These are phyloP conservation scores for Oryzias celebensis DNA, from an alignment of 2,113 vertebrate species.

Conservation along the genomic window DNA sequence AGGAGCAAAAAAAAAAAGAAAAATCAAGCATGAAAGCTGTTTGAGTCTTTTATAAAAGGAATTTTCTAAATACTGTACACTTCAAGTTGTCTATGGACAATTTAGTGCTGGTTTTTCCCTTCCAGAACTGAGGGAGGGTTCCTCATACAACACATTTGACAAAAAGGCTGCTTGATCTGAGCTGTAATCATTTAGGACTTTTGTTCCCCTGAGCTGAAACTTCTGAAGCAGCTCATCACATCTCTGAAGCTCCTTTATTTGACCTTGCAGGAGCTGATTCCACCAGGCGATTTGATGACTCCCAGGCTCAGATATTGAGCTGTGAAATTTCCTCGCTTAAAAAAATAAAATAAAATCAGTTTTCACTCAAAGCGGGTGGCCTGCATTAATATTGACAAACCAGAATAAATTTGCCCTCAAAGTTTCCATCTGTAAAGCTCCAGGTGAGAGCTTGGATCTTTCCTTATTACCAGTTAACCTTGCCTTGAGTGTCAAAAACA, in stretches of 20 bases:
- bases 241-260: constrained; percentile 21
- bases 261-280: constrained; percentile 22
- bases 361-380: constrained; percentile 23
- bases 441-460: constrained; percentile 26
- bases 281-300: constrained; percentile 24
- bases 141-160: neutral
- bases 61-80: constrained; percentile 25
- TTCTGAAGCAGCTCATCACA: constrained; percentile 14
- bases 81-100: constrained; percentile 8
- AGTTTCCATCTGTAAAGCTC: constrained; percentile 1
- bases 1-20: constrained; percentile 15
- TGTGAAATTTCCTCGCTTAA: constrained; percentile 9
- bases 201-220: constrained; percentile 1
- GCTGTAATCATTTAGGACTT: neutral
- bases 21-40: constrained; percentile 37
- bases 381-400: constrained; percentile 29
- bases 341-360: constrained; percentile 20
- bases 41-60: constrained; percentile 9
- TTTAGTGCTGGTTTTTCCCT: constrained; percentile 15
- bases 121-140: constrained; percentile 12
- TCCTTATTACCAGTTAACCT: neutral
- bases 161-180: neutral
- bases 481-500: neutral
- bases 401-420: constrained; percentile 19
- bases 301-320: constrained; percentile 24